phyloP scores from a whole-genome alignment of 2,888 invertebrate genomes.

The Ernsta delagoae region DNA sequence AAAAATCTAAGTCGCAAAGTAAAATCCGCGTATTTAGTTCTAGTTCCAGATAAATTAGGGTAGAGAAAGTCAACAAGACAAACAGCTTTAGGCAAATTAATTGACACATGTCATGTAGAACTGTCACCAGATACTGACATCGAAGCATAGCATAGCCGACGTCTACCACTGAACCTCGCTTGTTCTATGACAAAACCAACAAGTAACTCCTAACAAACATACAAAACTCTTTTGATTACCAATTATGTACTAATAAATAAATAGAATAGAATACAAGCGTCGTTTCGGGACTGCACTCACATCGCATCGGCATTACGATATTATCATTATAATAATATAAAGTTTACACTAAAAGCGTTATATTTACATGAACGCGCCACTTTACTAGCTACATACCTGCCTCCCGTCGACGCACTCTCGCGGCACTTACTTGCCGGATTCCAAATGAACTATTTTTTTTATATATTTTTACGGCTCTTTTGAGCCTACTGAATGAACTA shows the following conservation, averaged over 20 bases:
- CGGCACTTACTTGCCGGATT: neutral
- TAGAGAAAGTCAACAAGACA: too few species aligned
- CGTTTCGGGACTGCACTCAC: conserved; percentile 18
- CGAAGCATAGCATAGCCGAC: neutral
- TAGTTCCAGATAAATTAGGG: too few species aligned
- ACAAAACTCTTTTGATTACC: too few species aligned
- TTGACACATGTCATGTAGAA: conserved; percentile 1
- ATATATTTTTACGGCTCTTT: too few species aligned
- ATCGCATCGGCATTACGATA: conserved; percentile 31
- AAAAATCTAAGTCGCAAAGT: too few species aligned
- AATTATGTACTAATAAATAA: conserved; percentile 36
- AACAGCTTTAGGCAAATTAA: neutral
- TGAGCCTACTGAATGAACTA: too few species aligned
- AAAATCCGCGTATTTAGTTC: too few species aligned
- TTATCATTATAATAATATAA: conserved; percentile 48
- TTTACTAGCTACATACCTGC: conserved; percentile 70
- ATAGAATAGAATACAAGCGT: conserved; percentile 20
- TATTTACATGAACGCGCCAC: conserved; percentile 78
- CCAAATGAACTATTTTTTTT: too few species aligned
- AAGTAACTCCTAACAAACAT: neutral
- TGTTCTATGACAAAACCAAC: neutral
- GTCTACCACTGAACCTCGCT: neutral
- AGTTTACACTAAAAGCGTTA: conserved; percentile 73
- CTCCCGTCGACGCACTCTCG: conserved; percentile 53
- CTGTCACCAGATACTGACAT: neutral